Percentiles rank a stretch among this genome's conserved stretches.
These are phyloP conservation scores for Pilophorus perplexus DNA, from an alignment of 2,888 invertebrate species.

Conservation along the genomic window DNA sequence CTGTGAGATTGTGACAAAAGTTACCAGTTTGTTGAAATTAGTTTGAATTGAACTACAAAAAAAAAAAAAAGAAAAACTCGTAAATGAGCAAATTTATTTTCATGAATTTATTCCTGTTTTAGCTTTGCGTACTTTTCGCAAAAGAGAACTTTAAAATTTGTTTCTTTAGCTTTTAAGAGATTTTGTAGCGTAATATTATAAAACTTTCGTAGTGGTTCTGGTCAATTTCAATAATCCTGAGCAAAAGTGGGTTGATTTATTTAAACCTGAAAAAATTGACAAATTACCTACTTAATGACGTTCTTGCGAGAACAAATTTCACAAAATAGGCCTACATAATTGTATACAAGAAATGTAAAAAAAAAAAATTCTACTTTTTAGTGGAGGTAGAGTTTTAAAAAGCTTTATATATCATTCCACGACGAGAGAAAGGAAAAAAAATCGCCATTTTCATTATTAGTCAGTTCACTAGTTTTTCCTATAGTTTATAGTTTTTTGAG, in stretches of 20 bases:
- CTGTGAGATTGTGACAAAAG: too few species aligned
- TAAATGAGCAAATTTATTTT: neutral
- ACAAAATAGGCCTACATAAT: slow-evolving; percentile 37
- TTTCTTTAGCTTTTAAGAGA: neutral
- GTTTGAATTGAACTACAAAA: too few species aligned
- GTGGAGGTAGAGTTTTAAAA: slow-evolving; percentile 19
- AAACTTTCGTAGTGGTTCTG: slow-evolving; percentile 5
- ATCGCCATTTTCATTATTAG: slow-evolving; percentile 5
- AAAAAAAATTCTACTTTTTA: slow-evolving; percentile 30
- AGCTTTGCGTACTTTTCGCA: neutral
- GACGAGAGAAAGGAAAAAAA: neutral
- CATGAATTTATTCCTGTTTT: neutral
- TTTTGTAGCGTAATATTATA: neutral
- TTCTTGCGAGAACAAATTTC: slow-evolving; percentile 28
- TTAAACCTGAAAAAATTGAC: too few species aligned
- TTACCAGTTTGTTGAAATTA: too few species aligned
- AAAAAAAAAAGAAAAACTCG: too few species aligned
- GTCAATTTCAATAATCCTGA: neutral
- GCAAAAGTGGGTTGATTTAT: too few species aligned
- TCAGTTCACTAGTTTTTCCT: slow-evolving; percentile 17
- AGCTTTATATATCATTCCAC: slow-evolving; percentile 40
- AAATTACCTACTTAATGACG: too few species aligned
- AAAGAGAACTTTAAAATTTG: neutral
- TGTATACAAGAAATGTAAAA: slow-evolving; percentile 32
- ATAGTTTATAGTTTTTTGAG: neutral